Conservation (phyloP, 2,888 invertebrate species). For the Nymphalis polychloros region DNA sequence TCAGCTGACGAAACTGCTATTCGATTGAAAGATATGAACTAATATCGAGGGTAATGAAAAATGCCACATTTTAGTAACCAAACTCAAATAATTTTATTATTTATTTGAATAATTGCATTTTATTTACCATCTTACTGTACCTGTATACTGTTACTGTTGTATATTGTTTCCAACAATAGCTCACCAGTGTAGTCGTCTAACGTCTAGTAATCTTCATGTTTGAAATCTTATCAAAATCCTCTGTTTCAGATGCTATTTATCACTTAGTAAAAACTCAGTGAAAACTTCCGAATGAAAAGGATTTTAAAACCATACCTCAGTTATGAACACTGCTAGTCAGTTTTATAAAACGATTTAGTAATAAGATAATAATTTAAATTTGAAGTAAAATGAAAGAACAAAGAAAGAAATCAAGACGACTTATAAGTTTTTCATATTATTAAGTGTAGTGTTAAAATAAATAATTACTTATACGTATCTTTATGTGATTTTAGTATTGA, state of each 20-base stretch:
- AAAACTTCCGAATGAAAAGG: neutral
- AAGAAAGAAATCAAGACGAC: neutral
- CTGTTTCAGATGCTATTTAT: slow-evolving; percentile 7
- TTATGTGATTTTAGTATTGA: no score
- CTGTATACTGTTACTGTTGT: no score
- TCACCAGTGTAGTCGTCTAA: neutral
- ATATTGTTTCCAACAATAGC: no score
- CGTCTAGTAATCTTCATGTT: neutral
- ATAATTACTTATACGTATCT: no score
- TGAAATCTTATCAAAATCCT: neutral
- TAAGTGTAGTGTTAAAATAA: no score
- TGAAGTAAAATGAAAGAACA: neutral
- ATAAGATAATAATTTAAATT: slow-evolving; percentile 8
- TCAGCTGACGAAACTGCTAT: slow-evolving; percentile 64
- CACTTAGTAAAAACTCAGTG: neutral
- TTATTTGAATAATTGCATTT: no score
- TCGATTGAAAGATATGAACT: slow-evolving; percentile 65
- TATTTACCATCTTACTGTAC: no score
- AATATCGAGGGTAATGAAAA: slow-evolving; percentile 30
- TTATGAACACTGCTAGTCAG: slow-evolving; percentile 10
- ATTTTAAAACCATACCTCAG: slow-evolving; percentile 7
- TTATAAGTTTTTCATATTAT: neutral
- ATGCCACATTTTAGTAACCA: neutral
- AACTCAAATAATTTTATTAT: no score
- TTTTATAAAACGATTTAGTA: slow-evolving; percentile 3